Evolutionary conservation across 1,140 invertebrate genomes (phyloP).

Genomic region (Philotrypesis tridentata): DNA sequence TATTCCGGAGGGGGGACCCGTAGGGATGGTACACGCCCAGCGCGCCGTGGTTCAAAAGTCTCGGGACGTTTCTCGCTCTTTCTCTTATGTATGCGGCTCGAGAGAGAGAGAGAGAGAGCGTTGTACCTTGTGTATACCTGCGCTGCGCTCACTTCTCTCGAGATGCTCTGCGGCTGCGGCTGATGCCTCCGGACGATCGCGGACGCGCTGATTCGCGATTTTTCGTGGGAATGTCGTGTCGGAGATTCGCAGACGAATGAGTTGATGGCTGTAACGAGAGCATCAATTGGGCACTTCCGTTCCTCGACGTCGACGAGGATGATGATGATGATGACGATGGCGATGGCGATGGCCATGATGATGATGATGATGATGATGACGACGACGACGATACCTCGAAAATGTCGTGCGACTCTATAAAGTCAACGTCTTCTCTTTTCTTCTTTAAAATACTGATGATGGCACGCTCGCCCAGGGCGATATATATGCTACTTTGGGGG

Average conservation of each 20-base stretch:
- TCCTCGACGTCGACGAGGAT: not conserved
- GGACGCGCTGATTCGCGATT: not conserved
- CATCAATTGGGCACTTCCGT: not conserved
- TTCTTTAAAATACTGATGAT: not conserved
- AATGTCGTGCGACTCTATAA: not conserved
- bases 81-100: too few relatives aligned
- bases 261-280: not conserved
- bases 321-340: too few relatives aligned
- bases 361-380: not conserved
- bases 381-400: not conserved
- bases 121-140: not conserved
- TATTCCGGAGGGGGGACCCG: constrained; percentile 17
- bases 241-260: not conserved
- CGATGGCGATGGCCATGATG: not conserved
- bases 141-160: constrained; percentile 7
- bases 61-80: constrained; percentile 33
- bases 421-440: not conserved
- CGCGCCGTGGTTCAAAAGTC: constrained; percentile 34
- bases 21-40: constrained; percentile 49
- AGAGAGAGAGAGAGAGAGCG: too few relatives aligned
- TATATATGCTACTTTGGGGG: too few relatives aligned
- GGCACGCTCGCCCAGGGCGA: not conserved
- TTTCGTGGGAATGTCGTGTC: not conserved
- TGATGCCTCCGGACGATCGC: not conserved
- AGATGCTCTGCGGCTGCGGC: not conserved